Base-by-base conservation (phyloP, 2,888 invertebrate genomes). In the Trichopoda pennipes region DNA sequence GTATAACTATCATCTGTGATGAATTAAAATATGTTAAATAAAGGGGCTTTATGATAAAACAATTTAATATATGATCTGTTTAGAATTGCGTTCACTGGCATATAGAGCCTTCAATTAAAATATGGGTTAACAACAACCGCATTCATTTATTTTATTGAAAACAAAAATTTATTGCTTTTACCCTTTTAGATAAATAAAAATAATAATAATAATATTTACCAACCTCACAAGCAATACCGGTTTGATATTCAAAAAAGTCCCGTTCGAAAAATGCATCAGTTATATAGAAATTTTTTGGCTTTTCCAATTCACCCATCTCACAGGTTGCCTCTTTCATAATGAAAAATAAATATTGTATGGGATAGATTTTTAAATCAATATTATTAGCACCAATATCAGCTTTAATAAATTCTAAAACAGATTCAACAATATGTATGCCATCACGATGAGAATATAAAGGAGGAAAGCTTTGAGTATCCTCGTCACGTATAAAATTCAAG, bases 381-480 rank as follows among this genome's bases (percentile, higher is more conserved):
- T 86, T 78, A n/a, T 86, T 87, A 16, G 88, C 84, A 7, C 87
- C 85, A 3, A 49, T 38, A 19, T 88, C 87, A 3, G 81, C 74
- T 12, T 85, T 84, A 4, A 90, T 21, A 53, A 87, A 90, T 2
- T 86, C 84, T 10, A 92, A 83, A 28, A 90, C 87, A 0, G 90
- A 89, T 38, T 88, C 86, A 0, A 91, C 89, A 63, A 90, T 85
- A 3, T 86, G 84, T n/a, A 89, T 85, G 32, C 87, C 72, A 0
- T 89, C 88, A 0, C 86, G 84, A 1, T 85, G 84, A 0, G 92
- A 92, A 76, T 91, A 93, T 0, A 93, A 47, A 0, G 92, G 91
- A 1, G 92, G 91, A 17, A 87, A 86, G 17, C 86, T 85, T 0
- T 83, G 78, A 3, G 80, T 82, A 8, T 79, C 74, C 4, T 82